Evolutionary conservation across 2,113 vertebrate species (phyloP).

Genomic region (Galbula dea): DNA sequence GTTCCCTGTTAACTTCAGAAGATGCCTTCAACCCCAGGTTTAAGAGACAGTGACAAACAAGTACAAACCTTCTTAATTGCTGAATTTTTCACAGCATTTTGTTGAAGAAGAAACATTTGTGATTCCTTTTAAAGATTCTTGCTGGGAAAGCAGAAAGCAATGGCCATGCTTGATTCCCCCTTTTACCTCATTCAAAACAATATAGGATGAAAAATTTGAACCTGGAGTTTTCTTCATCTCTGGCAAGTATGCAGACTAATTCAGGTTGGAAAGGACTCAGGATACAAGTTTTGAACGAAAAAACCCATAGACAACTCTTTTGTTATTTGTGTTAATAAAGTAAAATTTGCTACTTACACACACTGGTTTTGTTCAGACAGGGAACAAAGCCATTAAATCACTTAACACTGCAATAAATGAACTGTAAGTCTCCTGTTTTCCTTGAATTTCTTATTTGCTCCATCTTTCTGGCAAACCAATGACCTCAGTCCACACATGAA

Average conservation of each 20-base stretch:
- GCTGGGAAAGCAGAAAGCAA: background rate
- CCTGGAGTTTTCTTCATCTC: background rate
- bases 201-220: background rate
- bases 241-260: background rate
- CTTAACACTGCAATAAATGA: background rate
- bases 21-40: background rate
- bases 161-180: background rate
- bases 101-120: background rate
- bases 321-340: background rate
- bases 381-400: background rate
- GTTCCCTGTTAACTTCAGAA: background rate
- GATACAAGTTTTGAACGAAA: background rate
- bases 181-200: background rate
- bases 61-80: background rate
- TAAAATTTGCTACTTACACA: background rate
- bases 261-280: background rate
- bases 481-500: rapidly evolving
- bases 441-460: background rate
- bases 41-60: background rate
- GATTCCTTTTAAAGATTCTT: background rate
- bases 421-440: background rate
- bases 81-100: background rate
- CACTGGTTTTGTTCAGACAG: rapidly evolving
- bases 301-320: background rate
- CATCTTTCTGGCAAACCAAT: background rate